Conservation (phyloP, 2,113 vertebrate species). For the Fregata magnificens region DNA sequence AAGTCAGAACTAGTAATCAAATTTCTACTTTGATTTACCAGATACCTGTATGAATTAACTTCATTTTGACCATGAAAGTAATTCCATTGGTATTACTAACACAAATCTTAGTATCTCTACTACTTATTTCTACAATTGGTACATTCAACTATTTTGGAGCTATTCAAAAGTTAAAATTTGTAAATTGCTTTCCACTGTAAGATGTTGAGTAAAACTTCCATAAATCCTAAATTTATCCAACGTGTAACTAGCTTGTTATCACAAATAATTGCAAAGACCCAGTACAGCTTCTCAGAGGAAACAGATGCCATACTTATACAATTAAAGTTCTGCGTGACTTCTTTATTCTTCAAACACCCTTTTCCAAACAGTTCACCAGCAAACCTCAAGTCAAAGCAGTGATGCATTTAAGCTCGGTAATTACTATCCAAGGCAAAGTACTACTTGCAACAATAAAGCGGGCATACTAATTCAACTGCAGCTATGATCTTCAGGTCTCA, state of each 20-base stretch:
- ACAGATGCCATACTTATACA: neutral
- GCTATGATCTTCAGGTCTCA: constrained; percentile 71
- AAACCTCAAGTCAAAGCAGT: constrained; percentile 37
- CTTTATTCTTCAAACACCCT: constrained; percentile 39
- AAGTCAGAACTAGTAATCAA: neutral
- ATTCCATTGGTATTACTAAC: neutral
- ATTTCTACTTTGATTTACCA: neutral
- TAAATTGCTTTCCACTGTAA: neutral
- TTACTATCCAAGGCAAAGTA: constrained; percentile 73
- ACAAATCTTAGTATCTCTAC: neutral
- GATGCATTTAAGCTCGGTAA: constrained; percentile 62
- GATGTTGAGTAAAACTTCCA: neutral
- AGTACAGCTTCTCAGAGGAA: constrained; percentile 16
- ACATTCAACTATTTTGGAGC: neutral
- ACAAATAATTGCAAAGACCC: neutral
- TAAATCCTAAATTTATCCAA: neutral
- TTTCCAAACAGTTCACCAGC: constrained; percentile 3
- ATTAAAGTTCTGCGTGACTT: neutral
- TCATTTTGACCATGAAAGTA: neutral
- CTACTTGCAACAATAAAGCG: constrained; percentile 43
- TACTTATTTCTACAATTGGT: neutral
- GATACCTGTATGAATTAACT: neutral
- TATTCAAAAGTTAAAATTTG: neutral
- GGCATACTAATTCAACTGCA: constrained; percentile 64
- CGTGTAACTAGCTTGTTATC: neutral